Evolutionary conservation across 2,888 invertebrate genomes (phyloP).

Genomic region (Noctua janthe): DNA sequence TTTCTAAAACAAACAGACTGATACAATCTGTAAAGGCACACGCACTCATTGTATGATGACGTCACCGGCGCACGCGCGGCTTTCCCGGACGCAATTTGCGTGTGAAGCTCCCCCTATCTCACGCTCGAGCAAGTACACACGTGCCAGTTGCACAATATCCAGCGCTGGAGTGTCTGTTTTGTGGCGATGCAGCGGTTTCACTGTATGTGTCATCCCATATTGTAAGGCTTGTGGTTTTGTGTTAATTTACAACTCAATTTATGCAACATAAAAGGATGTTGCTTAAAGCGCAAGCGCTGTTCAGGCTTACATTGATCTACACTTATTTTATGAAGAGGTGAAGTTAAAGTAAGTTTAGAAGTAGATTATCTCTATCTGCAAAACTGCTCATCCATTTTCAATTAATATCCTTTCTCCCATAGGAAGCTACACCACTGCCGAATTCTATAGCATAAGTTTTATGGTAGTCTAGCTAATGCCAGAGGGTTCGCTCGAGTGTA

Average conservation of each 20-base stretch:
- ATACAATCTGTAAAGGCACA: conserved; percentile 37
- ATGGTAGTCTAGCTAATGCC: too few relatives aligned
- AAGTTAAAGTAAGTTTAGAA: too few relatives aligned
- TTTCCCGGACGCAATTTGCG: conserved; percentile 57
- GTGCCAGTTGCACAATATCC: conserved; percentile 51
- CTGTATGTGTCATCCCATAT: conserved; percentile 14
- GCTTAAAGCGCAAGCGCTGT: background rate
- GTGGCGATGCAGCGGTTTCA: conserved; percentile 19
- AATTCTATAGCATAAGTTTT: too few relatives aligned
- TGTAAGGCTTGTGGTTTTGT: background rate
- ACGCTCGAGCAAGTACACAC: conserved; percentile 48
- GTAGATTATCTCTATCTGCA: too few relatives aligned
- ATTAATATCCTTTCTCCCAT: too few relatives aligned
- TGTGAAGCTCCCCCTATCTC: conserved; percentile 57
- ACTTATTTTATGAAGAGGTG: too few relatives aligned
- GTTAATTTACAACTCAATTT: background rate
- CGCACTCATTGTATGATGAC: conserved; percentile 39
- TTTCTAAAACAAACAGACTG: conserved; percentile 37
- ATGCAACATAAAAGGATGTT: background rate
- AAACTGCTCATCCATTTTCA: too few relatives aligned
- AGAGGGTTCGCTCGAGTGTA: too few relatives aligned
- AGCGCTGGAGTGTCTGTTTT: conserved; percentile 23
- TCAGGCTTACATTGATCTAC: too few relatives aligned
- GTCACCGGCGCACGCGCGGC: conserved; percentile 53
- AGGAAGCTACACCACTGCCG: too few relatives aligned